A percentile compares a stretch with the other conserved stretches of the same genome.
Conservation (phyloP, 2,888 invertebrate genomes). For the Stegana nigrithorax region DNA sequence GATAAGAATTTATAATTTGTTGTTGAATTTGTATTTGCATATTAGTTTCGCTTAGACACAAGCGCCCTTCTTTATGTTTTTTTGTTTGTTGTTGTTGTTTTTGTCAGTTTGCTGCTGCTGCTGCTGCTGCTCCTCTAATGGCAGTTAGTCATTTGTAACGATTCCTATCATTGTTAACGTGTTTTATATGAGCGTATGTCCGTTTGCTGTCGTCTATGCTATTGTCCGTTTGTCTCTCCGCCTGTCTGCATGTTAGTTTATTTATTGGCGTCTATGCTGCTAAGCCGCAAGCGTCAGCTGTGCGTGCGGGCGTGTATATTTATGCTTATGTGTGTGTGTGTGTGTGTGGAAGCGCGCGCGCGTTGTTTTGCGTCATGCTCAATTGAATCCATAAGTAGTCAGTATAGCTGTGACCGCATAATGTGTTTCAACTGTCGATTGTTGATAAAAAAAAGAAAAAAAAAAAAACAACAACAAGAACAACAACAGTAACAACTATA, state of each 20-base stretch:
- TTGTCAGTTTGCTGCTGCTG: not conserved
- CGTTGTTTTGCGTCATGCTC: constrained; percentile 41
- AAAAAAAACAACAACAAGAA: constrained; percentile 38
- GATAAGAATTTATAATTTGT: constrained; percentile 57
- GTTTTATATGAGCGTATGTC: too few relatives aligned
- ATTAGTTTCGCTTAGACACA: not conserved
- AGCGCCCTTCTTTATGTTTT: not conserved
- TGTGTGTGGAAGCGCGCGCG: not conserved
- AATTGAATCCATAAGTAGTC: constrained; percentile 59
- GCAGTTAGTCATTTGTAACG: too few relatives aligned
- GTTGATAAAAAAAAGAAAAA: constrained; percentile 28
- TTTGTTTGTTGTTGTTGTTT: not conserved
- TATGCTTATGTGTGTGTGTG: not conserved
- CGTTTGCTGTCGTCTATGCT: not conserved
- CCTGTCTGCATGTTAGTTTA: not conserved
- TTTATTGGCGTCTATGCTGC: constrained; percentile 4
- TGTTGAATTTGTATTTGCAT: constrained; percentile 16
- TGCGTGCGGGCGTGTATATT: constrained; percentile 20
- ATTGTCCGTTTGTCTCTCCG: not conserved
- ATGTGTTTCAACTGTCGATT: constrained; percentile 54
- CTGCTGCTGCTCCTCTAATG: too few relatives aligned
- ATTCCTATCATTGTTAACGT: not conserved
- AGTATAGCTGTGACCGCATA: constrained; percentile 53
- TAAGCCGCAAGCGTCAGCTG: constrained; percentile 47
- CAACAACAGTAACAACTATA: constrained; percentile 1